phyloP scores from a whole-genome alignment of 2,113 vertebrate species.

The Phaethon lepturus region DNA sequence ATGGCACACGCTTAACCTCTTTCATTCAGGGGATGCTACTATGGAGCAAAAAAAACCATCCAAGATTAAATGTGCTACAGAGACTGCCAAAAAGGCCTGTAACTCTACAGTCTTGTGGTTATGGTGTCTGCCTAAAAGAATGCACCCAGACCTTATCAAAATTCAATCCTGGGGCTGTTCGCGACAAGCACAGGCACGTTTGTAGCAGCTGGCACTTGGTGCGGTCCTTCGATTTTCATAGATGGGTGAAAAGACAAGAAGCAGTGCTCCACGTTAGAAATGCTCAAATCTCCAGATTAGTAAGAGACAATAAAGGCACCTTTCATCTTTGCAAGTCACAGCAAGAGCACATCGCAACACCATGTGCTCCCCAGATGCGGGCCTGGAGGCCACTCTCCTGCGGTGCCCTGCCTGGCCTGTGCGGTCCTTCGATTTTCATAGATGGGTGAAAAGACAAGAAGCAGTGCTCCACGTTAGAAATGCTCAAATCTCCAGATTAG shows the following conservation, averaged over 20 bases:
- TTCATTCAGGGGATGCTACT: rapidly evolving
- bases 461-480: rapidly evolving
- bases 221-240: rapidly evolving
- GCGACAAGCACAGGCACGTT: rapidly evolving
- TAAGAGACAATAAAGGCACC: rapidly evolving
- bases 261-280: rapidly evolving
- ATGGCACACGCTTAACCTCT: rapidly evolving
- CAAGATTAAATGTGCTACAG: no score
- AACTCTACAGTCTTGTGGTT: rapidly evolving
- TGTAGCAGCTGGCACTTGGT: rapidly evolving
- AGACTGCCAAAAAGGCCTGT: rapidly evolving
- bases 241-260: rapidly evolving
- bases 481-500: rapidly evolving
- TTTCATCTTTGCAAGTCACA: neutral
- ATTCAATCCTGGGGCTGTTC: rapidly evolving
- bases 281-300: rapidly evolving
- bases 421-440: rapidly evolving
- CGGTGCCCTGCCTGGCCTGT: rapidly evolving
- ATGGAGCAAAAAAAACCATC: rapidly evolving
- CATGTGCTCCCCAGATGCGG: rapidly evolving
- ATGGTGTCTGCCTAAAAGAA: rapidly evolving
- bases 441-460: rapidly evolving
- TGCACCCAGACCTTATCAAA: rapidly evolving
- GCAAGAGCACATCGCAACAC: rapidly evolving
- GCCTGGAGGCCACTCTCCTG: neutral